Evolutionary conservation across 2,888 invertebrate species (phyloP).

Genomic region (Nomada flava): DNA sequence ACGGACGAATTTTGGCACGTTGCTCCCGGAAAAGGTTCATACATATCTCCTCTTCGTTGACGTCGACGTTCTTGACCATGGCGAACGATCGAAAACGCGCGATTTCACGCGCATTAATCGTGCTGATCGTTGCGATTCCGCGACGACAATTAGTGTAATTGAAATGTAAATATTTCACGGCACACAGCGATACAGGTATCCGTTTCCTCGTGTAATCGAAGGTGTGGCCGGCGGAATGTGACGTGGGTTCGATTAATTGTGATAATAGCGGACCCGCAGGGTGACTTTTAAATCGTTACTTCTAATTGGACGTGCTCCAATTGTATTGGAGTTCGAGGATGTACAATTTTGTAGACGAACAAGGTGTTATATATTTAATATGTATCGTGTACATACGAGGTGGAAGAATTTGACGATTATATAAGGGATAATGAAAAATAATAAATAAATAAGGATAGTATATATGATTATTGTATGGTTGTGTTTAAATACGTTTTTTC

Average conservation of each 20-base stretch:
- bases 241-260: constrained; percentile 53
- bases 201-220: constrained; percentile 28
- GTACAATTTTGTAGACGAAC: neutral
- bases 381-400: neutral
- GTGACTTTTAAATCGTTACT: constrained; percentile 11
- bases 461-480: neutral
- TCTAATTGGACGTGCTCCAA: constrained; percentile 6
- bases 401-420: neutral
- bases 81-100: constrained; percentile 21
- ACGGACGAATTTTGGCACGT: constrained; percentile 52
- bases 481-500: neutral
- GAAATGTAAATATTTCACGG: constrained; percentile 47
- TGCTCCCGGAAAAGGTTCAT: constrained; percentile 16
- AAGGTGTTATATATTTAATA: constrained; percentile 7
- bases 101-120: constrained; percentile 11
- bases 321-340: neutral
- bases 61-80: constrained; percentile 16
- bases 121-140: constrained; percentile 11
- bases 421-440: neutral
- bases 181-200: constrained; percentile 13
- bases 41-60: constrained; percentile 12
- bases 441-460: neutral
- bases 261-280: constrained; percentile 51
- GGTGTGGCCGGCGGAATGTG: constrained; percentile 53
- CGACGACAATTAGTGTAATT: constrained; percentile 38